These are phyloP conservation scores for Seladonia tumulorum DNA, from an alignment of 2,888 invertebrate genomes.

Conservation along the genomic window DNA sequence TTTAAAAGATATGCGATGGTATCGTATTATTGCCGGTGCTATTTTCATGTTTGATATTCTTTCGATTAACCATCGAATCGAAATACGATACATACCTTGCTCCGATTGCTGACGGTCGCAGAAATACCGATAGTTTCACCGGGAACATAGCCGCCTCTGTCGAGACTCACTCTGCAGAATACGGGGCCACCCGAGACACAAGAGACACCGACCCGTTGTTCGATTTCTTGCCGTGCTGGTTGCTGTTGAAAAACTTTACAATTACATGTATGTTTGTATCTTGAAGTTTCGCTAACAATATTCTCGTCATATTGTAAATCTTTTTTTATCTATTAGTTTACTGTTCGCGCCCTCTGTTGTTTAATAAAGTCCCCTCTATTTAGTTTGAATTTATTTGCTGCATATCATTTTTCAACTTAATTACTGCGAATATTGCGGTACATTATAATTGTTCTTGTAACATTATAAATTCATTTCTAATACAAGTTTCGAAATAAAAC, in stretches of 20 bases:
- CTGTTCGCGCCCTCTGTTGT: not conserved
- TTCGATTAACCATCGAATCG: slow-evolving; percentile 45
- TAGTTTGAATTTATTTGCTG: not conserved
- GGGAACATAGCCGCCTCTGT: slow-evolving; percentile 97
- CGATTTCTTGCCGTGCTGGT: slow-evolving; percentile 96
- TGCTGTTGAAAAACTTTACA: slow-evolving; percentile 85
- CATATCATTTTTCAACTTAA: not conserved
- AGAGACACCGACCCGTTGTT: slow-evolving; percentile 94
- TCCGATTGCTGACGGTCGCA: slow-evolving; percentile 93
- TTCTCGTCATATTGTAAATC: not conserved
- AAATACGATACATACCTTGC: slow-evolving; percentile 86
- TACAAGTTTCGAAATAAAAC: not conserved
- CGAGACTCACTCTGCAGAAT: slow-evolving; percentile 93
- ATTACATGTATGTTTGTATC: not conserved
- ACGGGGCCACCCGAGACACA: slow-evolving; percentile 96
- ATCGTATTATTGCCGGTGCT: slow-evolving; percentile 38
- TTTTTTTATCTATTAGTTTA: not conserved
- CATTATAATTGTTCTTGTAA: not conserved
- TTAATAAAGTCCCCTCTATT: not conserved
- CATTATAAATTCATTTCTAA: not conserved
- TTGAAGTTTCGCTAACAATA: not conserved
- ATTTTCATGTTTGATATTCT: slow-evolving; percentile 42
- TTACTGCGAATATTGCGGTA: not conserved
- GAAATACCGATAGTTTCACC: slow-evolving; percentile 96
- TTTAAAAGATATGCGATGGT: slow-evolving; percentile 25